A percentile compares a stretch with the other conserved stretches of the same genome.
These are phyloP conservation scores for Benthosema pterotum DNA, from an alignment of 2,797 vertebrate genomes.

Conservation along the genomic window DNA sequence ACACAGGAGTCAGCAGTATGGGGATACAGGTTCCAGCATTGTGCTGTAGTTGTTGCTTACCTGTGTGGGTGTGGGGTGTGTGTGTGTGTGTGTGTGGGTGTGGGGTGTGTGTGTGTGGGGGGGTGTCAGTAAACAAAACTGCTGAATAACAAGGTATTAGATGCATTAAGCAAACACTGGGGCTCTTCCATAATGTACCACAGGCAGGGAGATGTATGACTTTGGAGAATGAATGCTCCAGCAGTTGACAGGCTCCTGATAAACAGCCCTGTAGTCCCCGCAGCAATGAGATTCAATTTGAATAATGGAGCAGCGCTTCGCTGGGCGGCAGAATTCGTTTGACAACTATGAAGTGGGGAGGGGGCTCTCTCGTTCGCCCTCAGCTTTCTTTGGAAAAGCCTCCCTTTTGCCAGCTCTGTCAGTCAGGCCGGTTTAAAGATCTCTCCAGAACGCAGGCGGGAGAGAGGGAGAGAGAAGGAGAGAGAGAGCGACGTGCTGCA, in stretches of 20 bases:
- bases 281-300: constrained; percentile 68
- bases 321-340: constrained; percentile 56
- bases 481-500: not conserved
- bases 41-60: constrained; percentile 4
- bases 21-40: constrained; percentile 15
- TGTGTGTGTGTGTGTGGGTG: too few relatives aligned
- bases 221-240: constrained; percentile 53
- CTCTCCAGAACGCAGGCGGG: constrained; percentile 33
- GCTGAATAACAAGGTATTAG: constrained; percentile 9
- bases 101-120: too few relatives aligned
- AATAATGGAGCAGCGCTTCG: constrained; percentile 65
- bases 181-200: constrained; percentile 27
- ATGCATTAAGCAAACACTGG: constrained; percentile 40
- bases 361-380: constrained; percentile 16
- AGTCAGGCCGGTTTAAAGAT: constrained; percentile 44
- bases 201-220: constrained; percentile 34
- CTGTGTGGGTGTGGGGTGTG: too few relatives aligned
- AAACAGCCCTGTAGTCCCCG: constrained; percentile 58
- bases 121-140: not conserved
- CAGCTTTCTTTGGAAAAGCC: constrained; percentile 49
- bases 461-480: constrained; percentile 6
- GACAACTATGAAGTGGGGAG: constrained; percentile 55
- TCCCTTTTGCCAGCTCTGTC: constrained; percentile 32
- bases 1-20: not conserved
- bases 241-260: constrained; percentile 59